phyloP scores from a whole-genome alignment of 1,140 invertebrate genomes.

The Anastatus disparis region DNA sequence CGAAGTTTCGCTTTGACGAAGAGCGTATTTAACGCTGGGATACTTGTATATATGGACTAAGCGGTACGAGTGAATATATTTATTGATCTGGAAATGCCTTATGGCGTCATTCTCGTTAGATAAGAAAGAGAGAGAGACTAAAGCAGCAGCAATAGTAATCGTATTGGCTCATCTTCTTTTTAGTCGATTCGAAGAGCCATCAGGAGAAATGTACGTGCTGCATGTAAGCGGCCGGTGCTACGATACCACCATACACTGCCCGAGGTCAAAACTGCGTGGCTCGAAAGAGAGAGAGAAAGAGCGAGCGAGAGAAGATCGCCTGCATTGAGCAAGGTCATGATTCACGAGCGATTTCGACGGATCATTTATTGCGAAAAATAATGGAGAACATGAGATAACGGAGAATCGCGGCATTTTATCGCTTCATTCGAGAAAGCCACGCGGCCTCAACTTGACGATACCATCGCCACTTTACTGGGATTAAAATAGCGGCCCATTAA shows the following conservation, averaged over 20 bases:
- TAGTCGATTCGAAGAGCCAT: background rate
- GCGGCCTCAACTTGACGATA: background rate
- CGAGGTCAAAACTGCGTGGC: background rate
- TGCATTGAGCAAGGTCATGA: conserved; percentile 25
- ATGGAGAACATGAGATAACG: conserved; percentile 21
- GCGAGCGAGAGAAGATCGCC: conserved; percentile 12
- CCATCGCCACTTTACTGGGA: conserved; percentile 20
- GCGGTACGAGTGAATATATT: too few species aligned
- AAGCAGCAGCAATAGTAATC: background rate
- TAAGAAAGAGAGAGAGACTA: too few species aligned
- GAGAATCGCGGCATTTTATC: conserved; percentile 20
- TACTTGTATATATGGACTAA: too few species aligned
- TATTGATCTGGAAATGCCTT: background rate
- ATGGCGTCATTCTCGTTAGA: conserved; percentile 7
- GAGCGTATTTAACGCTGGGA: background rate
- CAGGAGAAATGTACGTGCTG: background rate
- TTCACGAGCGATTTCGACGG: conserved; percentile 21
- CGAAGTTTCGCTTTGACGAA: background rate
- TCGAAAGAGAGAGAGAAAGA: background rate
- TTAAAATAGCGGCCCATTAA: conserved; percentile 26
- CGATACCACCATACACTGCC: too few species aligned
- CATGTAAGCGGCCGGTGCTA: too few species aligned
- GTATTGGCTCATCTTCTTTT: conserved; percentile 6
- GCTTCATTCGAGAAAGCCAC: conserved; percentile 8
- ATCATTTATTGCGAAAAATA: conserved; percentile 25